phyloP scores from a whole-genome alignment of 2,888 invertebrate genomes.

The Limnephilus auricula region DNA sequence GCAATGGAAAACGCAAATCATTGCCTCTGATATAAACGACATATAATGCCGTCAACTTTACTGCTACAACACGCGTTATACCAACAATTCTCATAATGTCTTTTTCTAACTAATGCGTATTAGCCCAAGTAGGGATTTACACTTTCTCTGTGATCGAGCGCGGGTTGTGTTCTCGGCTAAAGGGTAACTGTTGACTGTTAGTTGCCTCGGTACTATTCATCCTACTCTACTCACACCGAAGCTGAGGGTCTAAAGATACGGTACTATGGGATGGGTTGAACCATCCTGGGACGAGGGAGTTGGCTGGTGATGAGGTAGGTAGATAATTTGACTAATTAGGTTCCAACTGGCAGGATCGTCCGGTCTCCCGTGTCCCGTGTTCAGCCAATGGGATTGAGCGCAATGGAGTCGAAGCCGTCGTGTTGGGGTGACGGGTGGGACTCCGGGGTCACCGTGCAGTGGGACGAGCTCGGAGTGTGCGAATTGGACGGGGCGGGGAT shows the following conservation, averaged over 20 bases:
- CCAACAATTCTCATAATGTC: slow-evolving; percentile 25
- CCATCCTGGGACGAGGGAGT: slow-evolving; percentile 23
- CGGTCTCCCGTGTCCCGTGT: slow-evolving; percentile 12
- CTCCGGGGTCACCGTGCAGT: slow-evolving; percentile 76
- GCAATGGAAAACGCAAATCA: slow-evolving; percentile 30
- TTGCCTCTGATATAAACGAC: slow-evolving; percentile 32
- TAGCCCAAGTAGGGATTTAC: neutral
- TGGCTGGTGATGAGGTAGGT: slow-evolving; percentile 48
- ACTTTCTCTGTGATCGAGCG: neutral
- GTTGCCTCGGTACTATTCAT: neutral
- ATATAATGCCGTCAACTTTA: neutral
- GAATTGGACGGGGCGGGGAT: slow-evolving; percentile 80
- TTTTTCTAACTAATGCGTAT: slow-evolving; percentile 20
- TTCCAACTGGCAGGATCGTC: slow-evolving; percentile 26
- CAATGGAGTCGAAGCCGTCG: slow-evolving; percentile 79
- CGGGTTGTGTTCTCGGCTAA: neutral
- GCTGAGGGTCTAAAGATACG: slow-evolving; percentile 36
- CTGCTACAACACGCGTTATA: neutral
- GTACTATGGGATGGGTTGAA: slow-evolving; percentile 26
- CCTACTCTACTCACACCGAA: slow-evolving; percentile 52
- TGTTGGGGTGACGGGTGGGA: slow-evolving; percentile 76
- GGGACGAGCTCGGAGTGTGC: slow-evolving; percentile 77
- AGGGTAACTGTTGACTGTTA: neutral
- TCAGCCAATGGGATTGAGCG: slow-evolving; percentile 76
- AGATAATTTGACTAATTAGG: slow-evolving; percentile 52